Evolutionary conservation across 2,113 vertebrate species (phyloP), one percentile per base, ranked within the genome.

Genomic region (Centropristis striata): DNA sequence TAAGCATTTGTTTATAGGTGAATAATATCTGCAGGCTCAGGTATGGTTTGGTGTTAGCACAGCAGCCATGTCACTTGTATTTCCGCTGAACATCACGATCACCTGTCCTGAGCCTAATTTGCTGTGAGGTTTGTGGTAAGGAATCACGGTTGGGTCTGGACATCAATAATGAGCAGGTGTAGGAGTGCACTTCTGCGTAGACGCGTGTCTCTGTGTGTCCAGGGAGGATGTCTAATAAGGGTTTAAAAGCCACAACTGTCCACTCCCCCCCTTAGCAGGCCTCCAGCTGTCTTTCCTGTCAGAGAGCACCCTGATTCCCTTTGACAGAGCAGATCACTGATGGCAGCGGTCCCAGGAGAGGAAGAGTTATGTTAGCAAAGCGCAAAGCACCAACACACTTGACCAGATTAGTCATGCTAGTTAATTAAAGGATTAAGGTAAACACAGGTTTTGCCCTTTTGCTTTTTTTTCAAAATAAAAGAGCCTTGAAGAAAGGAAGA

Each of bases 161-260:
- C 93, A 94, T 94, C 89, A 93, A 92, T 95, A 95, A 95, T 94
- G 94, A 95, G 94, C 93, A 92, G 92, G 91, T 94, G 91, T 86
- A 93, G 88, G 90, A 94, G 94, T 91, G 91, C 87, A 83, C 91
- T 93, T 90, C 88, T 73, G 91, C 90, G 84, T 75, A 78, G 88
- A 89, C 90, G 89, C 71, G 90, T 91, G 93, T 91, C 93, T 87
- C 46, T 1, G 74, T 86, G 88, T 90, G 92, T 93, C 92, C 90
- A 84, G 93, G 92, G 94, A 94, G 91, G 92, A 71, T 77, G 53
- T 41, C 93, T 96, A 96, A 96, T 96, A 95, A 96, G 95, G 93
- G 77, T 94, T 95, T 95, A 94, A 96, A 95, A 95, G 93, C 95
- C 94, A 94, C 95, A 95, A 96, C 94, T 95, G 94, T 92, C 95